Evolutionary conservation across 1,140 invertebrate species (phyloP).

Genomic region (Monomorium pharaonis): DNA sequence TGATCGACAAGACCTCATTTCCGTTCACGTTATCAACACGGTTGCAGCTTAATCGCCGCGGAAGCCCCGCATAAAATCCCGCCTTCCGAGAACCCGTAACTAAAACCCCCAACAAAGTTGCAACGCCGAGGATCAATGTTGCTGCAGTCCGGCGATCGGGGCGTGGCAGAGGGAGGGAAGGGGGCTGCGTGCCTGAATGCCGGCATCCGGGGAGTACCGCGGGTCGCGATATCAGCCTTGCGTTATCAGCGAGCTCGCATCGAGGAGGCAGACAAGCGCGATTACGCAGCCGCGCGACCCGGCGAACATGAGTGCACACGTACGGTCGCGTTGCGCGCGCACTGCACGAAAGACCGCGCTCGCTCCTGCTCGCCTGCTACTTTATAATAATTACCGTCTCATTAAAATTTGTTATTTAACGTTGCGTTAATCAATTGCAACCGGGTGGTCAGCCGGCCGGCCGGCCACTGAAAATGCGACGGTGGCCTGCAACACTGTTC

Average conservation of each 20-base stretch:
- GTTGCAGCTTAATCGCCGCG: neutral
- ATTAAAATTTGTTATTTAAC: conserved; percentile 85
- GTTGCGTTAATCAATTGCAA: conserved; percentile 83
- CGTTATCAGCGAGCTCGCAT: conserved; percentile 73
- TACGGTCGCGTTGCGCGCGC: conserved; percentile 62
- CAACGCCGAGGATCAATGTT: conserved; percentile 34
- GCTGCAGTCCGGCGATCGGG: conserved; percentile 17
- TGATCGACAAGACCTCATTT: neutral
- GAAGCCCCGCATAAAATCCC: neutral
- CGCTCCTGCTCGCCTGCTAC: conserved; percentile 82
- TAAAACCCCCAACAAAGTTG: conserved; percentile 5
- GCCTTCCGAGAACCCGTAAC: neutral
- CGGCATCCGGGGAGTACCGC: conserved; percentile 43
- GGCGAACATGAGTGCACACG: conserved; percentile 78
- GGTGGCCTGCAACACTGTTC: conserved; percentile 22
- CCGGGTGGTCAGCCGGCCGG: conserved; percentile 54
- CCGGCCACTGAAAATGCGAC: conserved; percentile 60
- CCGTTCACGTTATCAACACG: neutral
- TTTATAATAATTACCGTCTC: conserved; percentile 85
- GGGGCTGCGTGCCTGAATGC: neutral
- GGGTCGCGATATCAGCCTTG: conserved; percentile 59
- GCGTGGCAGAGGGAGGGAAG: conserved; percentile 11
- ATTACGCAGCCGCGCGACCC: conserved; percentile 81
- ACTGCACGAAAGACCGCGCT: conserved; percentile 66
- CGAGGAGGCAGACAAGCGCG: conserved; percentile 70